Evolutionary conservation across 2,113 vertebrate genomes (phyloP).

Genomic region (Gnathonemus longibarbis): DNA sequence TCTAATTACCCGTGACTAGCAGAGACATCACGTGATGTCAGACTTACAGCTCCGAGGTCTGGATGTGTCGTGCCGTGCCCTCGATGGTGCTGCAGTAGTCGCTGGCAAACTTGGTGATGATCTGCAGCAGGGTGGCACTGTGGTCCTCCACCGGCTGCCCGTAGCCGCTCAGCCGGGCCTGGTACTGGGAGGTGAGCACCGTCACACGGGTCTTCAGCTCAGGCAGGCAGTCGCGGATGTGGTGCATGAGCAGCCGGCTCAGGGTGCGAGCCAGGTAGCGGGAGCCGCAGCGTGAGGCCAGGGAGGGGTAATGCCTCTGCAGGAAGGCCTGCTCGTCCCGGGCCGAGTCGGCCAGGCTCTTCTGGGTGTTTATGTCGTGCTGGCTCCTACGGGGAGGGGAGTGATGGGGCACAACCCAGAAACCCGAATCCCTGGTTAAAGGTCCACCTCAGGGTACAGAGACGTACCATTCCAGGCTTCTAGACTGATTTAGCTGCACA

Average conservation of each 20-base stretch:
- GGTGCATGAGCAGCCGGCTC: conserved; percentile 67
- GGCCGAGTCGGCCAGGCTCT: conserved; percentile 53
- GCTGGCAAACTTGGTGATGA: conserved; percentile 70
- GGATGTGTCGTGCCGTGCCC: conserved; percentile 65
- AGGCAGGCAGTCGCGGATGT: conserved; percentile 70
- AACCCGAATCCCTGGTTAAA: background rate
- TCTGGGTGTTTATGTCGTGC: conserved; percentile 66
- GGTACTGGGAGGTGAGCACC: conserved; percentile 62
- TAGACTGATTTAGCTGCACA: background rate
- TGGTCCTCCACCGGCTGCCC: conserved; percentile 69
- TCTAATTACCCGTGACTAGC: background rate
- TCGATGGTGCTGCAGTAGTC: conserved; percentile 74
- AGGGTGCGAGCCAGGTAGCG: conserved; percentile 65
- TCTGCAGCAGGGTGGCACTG: conserved; percentile 69
- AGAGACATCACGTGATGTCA: background rate
- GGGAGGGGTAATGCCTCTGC: conserved; percentile 66
- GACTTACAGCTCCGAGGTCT: conserved; percentile 70
- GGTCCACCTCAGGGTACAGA: background rate
- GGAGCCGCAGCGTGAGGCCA: conserved; percentile 61
- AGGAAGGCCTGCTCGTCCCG: conserved; percentile 66
- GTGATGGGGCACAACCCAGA: background rate
- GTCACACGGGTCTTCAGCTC: conserved; percentile 66
- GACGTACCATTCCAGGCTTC: background rate
- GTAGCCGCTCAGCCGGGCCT: conserved; percentile 60
- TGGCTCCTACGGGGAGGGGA: conserved; percentile 57